Conservation (phyloP, 1,140 invertebrate genomes). For the Nasonia vitripennis region DNA sequence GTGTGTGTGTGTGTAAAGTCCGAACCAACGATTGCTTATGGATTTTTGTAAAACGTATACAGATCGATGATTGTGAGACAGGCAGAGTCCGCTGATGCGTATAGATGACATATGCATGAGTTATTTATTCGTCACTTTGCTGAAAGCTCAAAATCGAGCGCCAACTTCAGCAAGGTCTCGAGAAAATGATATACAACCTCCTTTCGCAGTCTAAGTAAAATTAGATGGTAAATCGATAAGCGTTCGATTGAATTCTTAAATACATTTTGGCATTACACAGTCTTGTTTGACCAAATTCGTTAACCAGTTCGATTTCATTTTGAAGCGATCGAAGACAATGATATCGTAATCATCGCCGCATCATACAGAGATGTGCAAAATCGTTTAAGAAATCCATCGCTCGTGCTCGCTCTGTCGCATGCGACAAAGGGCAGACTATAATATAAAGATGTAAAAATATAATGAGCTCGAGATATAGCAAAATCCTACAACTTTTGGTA, state of each 20-base stretch:
- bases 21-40: too few species aligned
- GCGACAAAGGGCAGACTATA: background rate
- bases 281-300: background rate
- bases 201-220: background rate
- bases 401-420: background rate
- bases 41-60: too few species aligned
- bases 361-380: background rate
- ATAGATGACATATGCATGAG: background rate
- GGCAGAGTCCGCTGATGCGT: background rate
- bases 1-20: too few species aligned
- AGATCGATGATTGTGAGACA: background rate
- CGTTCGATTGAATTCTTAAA: background rate
- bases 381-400: background rate
- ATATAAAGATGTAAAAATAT: background rate
- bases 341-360: too few species aligned
- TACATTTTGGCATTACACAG: background rate
- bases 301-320: too few species aligned
- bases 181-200: background rate
- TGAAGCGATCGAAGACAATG: too few species aligned
- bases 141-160: background rate
- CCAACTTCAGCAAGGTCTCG: background rate
- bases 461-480: background rate
- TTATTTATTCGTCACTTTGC: background rate
- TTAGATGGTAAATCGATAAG: background rate
- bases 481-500: slow-evolving; percentile 38